Evolutionary conservation across 2,888 invertebrate genomes (phyloP).

Genomic region (Caenorhabditis angaria): DNA sequence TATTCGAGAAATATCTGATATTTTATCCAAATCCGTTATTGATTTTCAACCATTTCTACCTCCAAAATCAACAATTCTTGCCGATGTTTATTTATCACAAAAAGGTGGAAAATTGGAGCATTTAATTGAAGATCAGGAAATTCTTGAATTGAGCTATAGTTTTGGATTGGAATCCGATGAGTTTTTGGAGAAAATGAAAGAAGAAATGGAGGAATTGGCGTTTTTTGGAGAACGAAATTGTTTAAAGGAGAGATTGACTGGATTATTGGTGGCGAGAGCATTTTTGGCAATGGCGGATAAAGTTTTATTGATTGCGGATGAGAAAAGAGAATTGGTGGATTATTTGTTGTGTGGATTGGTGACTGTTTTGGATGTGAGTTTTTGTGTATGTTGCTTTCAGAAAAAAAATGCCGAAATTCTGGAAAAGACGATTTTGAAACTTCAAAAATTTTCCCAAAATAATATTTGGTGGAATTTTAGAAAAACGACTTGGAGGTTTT

Average conservation of each 20-base stretch:
- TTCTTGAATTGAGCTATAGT: neutral
- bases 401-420: neutral
- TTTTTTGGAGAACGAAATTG: neutral
- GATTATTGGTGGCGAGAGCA: neutral
- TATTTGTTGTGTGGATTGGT: conserved; percentile 45
- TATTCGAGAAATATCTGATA: neutral
- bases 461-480: no score
- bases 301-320: neutral
- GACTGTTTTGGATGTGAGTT: conserved; percentile 33
- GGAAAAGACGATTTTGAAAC: neutral
- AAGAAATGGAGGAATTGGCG: neutral
- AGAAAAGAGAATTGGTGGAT: conserved; percentile 21
- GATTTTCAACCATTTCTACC: neutral
- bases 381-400: neutral
- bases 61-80: neutral
- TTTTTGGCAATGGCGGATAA: neutral
- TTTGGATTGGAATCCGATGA: neutral
- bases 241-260: neutral
- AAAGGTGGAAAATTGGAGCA: neutral
- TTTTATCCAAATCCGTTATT: neutral
- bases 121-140: neutral
- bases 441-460: neutral
- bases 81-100: neutral
- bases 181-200: neutral
- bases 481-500: no score